Base-by-base conservation (phyloP, 1,140 invertebrate species). In the Brachionus calyciflorus region DNA sequence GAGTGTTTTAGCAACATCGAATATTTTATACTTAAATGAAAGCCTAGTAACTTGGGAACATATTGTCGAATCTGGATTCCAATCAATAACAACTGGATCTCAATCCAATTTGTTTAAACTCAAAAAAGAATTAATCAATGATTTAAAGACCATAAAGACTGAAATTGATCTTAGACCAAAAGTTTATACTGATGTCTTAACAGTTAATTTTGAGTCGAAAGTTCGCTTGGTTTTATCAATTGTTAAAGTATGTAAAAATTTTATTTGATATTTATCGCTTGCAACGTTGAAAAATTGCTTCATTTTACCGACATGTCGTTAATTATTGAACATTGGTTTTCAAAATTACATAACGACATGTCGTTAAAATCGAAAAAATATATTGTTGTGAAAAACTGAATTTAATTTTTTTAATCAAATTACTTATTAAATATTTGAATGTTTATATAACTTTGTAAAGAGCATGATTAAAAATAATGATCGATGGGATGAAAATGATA, bases 141-240 rank as follows among this genome's bases (percentile, higher is more conserved):
- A 37, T 9, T 33, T 49, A 37, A 19, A 46, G 28, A 6, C 33
- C 24, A 14, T 73, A 40, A 49, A 73, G 41, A 26, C 44, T 26
- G 69, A 73, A 41, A 19, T 73, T 17, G 19, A 10, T 21, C 9
- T 10, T 14, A 73, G 51, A 17, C 9, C 6, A 3, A 7, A 49
- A 28, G 19, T 30, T 24, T 73, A 73, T 28, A 19, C 24, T 10
- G 19, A 49, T 51, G 69, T 73, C 2, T 41, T 73, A 51, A 30
- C 44, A 37, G 26, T 73, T 73, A 40, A 17, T 10, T 73, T 73
- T 40, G 69, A 73, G 9, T 73, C 69, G 7, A 73, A 55, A 73
- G 33, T 73, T 24, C 28, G 33, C 24, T 24, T 73, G 21, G 46
- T 55, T 51, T 33, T 73, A 30, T 73, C 69, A 2, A 49, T 73